Percentiles rank a stretch among this genome's conserved stretches.
Conservation (phyloP, 2,888 invertebrate genomes). For the Eutolmus rufibarbis region DNA sequence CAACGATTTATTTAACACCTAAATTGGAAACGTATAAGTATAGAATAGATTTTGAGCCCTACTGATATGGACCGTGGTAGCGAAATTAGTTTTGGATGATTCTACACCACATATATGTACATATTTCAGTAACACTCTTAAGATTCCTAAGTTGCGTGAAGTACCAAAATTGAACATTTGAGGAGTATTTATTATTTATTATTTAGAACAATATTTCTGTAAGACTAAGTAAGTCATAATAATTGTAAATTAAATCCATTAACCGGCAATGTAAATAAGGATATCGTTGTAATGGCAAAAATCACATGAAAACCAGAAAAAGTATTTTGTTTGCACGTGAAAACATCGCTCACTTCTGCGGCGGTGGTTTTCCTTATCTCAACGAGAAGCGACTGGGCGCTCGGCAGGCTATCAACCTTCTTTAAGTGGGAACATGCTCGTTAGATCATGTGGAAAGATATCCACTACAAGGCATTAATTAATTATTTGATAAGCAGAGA, state of each 20-base stretch:
- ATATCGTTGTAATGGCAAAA: background rate
- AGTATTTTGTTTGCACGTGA: background rate
- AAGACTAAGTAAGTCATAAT: background rate
- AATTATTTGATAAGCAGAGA: conserved; percentile 35
- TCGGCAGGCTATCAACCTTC: background rate
- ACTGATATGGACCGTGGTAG: too few relatives aligned
- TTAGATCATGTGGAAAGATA: conserved; percentile 11
- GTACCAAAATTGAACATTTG: too few relatives aligned
- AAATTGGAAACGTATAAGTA: too few relatives aligned
- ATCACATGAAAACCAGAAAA: background rate
- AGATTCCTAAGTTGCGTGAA: too few relatives aligned
- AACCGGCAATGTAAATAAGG: background rate
- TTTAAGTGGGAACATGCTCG: conserved; percentile 32
- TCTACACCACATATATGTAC: too few relatives aligned
- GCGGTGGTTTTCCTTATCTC: background rate
- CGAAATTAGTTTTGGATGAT: too few relatives aligned
- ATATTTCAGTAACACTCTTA: too few relatives aligned
- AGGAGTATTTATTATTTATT: too few relatives aligned
- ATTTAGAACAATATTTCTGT: background rate
- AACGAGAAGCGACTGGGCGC: background rate
- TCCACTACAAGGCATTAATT: conserved; percentile 34
- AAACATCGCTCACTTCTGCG: background rate
- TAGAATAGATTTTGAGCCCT: too few relatives aligned
- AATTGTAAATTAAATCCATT: background rate
- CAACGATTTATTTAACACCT: too few relatives aligned